phyloP scores from a whole-genome alignment of 2,888 invertebrate species.

The Scotopteryx bipunctaria region DNA sequence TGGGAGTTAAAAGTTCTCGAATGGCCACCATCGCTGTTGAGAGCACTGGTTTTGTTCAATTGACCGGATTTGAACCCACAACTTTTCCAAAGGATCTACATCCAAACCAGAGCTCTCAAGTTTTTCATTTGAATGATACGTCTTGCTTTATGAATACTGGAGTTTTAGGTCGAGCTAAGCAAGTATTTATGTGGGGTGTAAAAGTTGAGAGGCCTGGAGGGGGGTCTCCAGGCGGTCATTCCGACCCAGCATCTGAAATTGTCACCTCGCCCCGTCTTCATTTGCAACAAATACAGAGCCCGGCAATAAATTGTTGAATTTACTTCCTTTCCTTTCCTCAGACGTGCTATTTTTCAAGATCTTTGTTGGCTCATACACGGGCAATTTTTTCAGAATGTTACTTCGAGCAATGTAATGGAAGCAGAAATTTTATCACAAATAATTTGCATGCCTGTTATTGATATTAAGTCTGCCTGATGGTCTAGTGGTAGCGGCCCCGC shows the following conservation, averaged over 20 bases:
- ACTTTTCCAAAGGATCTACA: no score
- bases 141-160: conserved; percentile 35
- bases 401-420: not conserved
- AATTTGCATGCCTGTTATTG: no score
- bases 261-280: conserved; percentile 78
- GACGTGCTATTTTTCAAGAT: conserved; percentile 74
- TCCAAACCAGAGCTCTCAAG: no score
- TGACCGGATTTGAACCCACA: no score
- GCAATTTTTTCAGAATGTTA: not conserved
- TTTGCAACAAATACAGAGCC: conserved; percentile 79
- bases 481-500: no score
- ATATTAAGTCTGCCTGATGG: no score
- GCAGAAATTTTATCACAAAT: no score
- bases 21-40: no score
- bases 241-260: conserved; percentile 68
- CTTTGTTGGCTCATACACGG: conserved; percentile 55
- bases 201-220: conserved; percentile 55
- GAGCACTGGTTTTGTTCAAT: no score
- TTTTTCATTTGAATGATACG: conserved; percentile 37
- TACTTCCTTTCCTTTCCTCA: conserved; percentile 70
- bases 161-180: conserved; percentile 33
- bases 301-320: conserved; percentile 78
- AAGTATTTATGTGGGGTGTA: conserved; percentile 55
- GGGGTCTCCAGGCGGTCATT: conserved; percentile 69
- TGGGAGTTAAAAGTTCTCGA: no score